Evolutionary conservation across 2,113 vertebrate species (phyloP).

Genomic region (Calyptommatus sinebrachiatus): DNA sequence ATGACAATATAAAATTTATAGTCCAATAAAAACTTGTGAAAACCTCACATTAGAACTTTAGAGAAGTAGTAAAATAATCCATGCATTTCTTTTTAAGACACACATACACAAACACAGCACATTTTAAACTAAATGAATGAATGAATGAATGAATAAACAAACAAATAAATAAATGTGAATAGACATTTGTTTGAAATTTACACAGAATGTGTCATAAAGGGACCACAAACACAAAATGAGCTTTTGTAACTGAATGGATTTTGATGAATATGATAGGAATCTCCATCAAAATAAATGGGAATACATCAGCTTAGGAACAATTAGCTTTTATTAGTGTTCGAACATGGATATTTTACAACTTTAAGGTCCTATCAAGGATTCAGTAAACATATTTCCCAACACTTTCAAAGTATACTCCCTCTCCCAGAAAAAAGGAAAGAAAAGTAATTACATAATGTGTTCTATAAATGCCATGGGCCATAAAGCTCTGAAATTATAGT

Average conservation of each 20-base stretch:
- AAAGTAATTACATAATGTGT: slow-evolving; percentile 52
- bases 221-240: not conserved
- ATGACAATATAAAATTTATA: no score
- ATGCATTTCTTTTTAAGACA: no score
- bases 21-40: no score
- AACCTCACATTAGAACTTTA: no score
- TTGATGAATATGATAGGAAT: not conserved
- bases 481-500: not conserved
- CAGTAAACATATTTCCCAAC: slow-evolving; percentile 23
- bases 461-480: slow-evolving; percentile 44
- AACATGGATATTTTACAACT: not conserved
- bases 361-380: not conserved
- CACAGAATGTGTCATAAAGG: not conserved
- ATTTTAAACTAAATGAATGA: no score
- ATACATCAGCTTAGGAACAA: not conserved
- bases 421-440: not conserved
- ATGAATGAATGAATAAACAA: no score
- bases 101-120: no score
- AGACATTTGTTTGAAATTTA: not conserved
- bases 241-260: not conserved
- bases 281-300: not conserved
- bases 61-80: no score
- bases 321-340: not conserved
- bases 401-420: slow-evolving; percentile 21
- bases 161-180: no score